phyloP scores from a whole-genome alignment of 2,888 invertebrate species.

The Linnaemya vulpina region DNA sequence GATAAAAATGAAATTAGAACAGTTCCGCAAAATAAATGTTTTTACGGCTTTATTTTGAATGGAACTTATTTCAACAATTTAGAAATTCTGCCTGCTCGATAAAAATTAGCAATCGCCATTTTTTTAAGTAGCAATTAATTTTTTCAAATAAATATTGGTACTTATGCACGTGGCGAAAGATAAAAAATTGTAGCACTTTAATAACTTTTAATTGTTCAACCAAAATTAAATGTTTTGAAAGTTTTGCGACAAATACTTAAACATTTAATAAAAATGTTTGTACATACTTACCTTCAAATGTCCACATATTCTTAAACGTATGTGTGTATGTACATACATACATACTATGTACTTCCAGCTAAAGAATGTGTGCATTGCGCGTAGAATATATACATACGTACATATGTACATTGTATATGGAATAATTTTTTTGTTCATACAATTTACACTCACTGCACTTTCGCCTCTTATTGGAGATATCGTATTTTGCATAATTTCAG shows the following conservation, averaged over 20 bases:
- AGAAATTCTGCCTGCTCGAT: neutral
- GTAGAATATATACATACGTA: too few relatives aligned
- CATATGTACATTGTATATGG: too few relatives aligned
- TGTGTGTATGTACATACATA: neutral
- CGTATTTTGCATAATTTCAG: too few relatives aligned
- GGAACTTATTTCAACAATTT: slow-evolving; percentile 59
- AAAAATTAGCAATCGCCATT: slow-evolving; percentile 34
- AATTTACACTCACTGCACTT: neutral
- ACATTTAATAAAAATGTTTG: neutral
- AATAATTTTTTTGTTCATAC: neutral
- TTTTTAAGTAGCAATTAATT: slow-evolving; percentile 58
- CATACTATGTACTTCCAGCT: neutral
- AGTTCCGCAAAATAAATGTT: slow-evolving; percentile 27
- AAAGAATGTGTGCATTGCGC: neutral
- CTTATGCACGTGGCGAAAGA: slow-evolving; percentile 70
- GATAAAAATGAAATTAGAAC: slow-evolving; percentile 69
- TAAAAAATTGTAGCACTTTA: slow-evolving; percentile 53
- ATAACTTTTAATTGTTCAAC: slow-evolving; percentile 55
- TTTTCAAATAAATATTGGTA: slow-evolving; percentile 34
- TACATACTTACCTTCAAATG: neutral
- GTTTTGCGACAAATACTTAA: slow-evolving; percentile 52
- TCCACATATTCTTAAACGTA: too few relatives aligned
- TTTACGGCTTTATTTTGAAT: slow-evolving; percentile 28
- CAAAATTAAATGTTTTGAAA: slow-evolving; percentile 61
- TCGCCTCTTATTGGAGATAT: slow-evolving; percentile 36